phyloP scores from a whole-genome alignment of 2,113 vertebrate species.

The Nestor notabilis region DNA sequence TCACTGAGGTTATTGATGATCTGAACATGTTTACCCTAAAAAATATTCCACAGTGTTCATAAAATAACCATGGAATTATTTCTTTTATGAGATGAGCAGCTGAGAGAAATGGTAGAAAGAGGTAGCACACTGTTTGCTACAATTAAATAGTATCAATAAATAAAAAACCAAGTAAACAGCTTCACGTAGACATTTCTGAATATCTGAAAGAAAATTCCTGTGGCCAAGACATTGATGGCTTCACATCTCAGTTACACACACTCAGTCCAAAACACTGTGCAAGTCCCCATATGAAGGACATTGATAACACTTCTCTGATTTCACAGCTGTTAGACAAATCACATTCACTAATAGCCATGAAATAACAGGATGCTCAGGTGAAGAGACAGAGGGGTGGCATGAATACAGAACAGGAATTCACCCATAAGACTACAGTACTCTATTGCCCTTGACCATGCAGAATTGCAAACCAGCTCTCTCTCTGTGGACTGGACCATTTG shows the following conservation, averaged over 20 bases:
- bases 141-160: neutral
- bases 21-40: neutral
- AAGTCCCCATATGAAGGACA: neutral
- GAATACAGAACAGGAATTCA: neutral
- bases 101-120: neutral
- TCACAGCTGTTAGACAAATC: neutral
- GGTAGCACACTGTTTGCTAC: neutral
- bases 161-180: neutral
- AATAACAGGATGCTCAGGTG: neutral
- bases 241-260: neutral
- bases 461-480: neutral
- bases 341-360: neutral
- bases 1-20: neutral
- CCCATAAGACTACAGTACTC: rapidly evolving
- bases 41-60: neutral
- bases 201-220: neutral
- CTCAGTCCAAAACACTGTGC: neutral
- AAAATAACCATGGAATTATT: neutral
- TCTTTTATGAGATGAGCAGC: neutral
- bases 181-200: neutral
- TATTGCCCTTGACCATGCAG: neutral
- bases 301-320: neutral
- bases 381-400: neutral
- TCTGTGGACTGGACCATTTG: neutral
- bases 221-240: neutral